Evolutionary conservation across 2,113 vertebrate genomes (phyloP).

Genomic region (Acanthochromis polyacanthus): DNA sequence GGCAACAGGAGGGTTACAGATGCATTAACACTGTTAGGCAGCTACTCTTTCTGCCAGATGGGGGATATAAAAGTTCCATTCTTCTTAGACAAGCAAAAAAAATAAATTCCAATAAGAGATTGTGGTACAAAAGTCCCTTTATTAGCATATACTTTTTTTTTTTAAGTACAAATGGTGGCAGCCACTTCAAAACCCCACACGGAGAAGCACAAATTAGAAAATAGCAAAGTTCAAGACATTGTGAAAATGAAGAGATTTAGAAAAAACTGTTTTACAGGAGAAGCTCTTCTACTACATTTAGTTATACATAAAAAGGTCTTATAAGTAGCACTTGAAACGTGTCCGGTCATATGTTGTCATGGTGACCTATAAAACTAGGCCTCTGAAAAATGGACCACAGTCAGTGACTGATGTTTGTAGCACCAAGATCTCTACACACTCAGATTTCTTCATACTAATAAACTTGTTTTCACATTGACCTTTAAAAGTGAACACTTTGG

Average conservation of each 20-base stretch:
- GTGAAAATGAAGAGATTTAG: constrained; percentile 38
- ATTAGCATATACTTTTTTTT: constrained; percentile 66
- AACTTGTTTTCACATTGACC: constrained; percentile 3
- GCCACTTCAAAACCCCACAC: constrained; percentile 50
- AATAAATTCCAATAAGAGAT: background rate
- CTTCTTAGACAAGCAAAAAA: background rate
- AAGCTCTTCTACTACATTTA: constrained; percentile 17
- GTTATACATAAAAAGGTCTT: constrained; percentile 21
- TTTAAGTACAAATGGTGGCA: constrained; percentile 71
- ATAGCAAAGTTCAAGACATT: constrained; percentile 40
- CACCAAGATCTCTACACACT: constrained; percentile 34
- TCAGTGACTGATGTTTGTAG: constrained; percentile 48
- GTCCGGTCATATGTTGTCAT: constrained; percentile 9
- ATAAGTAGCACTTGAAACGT: constrained; percentile 51
- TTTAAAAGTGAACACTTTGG: constrained; percentile 36
- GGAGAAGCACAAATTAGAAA: constrained; percentile 53
- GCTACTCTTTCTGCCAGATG: too few species aligned
- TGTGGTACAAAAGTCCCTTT: constrained; percentile 75
- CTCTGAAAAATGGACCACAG: constrained; percentile 41
- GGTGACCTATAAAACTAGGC: constrained; percentile 30
- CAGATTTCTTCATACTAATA: background rate
- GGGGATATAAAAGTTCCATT: too few species aligned
- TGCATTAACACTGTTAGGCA: too few species aligned
- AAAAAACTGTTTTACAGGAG: constrained; percentile 31
- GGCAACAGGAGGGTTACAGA: too few species aligned